Evolutionary conservation across 2,113 vertebrate genomes (phyloP), one percentile per base, ranked within the genome.

Genomic region (Formicarius rufipectus): DNA sequence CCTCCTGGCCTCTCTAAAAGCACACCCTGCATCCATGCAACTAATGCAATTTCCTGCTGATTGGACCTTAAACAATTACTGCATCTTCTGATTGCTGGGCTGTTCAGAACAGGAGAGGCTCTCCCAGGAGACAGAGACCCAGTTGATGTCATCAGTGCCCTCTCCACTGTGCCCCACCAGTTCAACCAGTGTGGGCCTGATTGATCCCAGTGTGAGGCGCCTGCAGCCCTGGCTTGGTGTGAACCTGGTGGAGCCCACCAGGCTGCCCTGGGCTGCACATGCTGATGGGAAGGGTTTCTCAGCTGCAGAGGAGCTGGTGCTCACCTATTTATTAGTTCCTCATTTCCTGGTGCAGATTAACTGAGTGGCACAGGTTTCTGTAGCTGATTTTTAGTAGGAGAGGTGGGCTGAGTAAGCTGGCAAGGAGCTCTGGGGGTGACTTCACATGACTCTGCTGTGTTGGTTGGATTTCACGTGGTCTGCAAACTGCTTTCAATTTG

Each of bases 171-270:
- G 6, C 37, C 30, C 67, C 62, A 42, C 60, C 19, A 75, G 47
- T 10, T 47, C 81, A 55, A 8, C 39, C 10, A 2, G 1, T 10
- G 35, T 18, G 7, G 40, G 63, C 74, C 74, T 84, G 71, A 96
- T 86, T 85, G 83, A 74, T 71, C 91, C 75, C 85, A 75, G 86
- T 56, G 75, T 64, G 80, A 89, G 84, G 90, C 52, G 75, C 75
- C 83, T 92, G 86, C 74, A 94, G 88, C 33, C 6, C 17, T 71
- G 88, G 68, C 60, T 5, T 64, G 68, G 21, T 72, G 85, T 80
- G 94, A 72, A 92, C 96, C 89, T 94, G 63, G 37, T n/a, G n/a
- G n/a, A n/a, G n/a, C n/a, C n/a, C n/a, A n/a, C 37, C 23, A 42
- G 44, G 64, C 60, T 78, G n/a, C n/a, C n/a, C n/a, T n/a, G n/a